phyloP scores from a whole-genome alignment of 2,888 invertebrate species.

The Amblyteles armatorius region DNA sequence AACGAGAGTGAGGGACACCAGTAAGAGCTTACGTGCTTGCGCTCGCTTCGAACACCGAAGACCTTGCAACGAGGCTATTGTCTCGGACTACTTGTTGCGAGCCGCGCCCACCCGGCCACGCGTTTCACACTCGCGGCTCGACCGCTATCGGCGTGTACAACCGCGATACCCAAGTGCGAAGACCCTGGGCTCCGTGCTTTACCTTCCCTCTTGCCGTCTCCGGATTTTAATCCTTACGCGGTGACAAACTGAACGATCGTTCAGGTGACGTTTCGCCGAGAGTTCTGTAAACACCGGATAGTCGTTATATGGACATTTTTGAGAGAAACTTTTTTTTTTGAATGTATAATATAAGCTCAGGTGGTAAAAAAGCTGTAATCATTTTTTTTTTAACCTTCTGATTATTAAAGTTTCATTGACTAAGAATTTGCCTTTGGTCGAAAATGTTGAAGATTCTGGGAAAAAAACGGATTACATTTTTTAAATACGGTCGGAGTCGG shows the following conservation, averaged over 20 bases:
- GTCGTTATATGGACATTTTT: neutral
- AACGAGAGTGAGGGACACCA: constrained; percentile 13
- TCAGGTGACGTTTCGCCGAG: constrained; percentile 15
- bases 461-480: too few relatives aligned
- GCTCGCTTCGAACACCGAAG: constrained; percentile 67
- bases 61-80: constrained; percentile 66
- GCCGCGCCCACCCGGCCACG: constrained; percentile 70
- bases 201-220: neutral
- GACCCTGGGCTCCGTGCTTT: neutral
- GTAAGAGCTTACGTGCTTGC: constrained; percentile 54
- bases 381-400: too few relatives aligned
- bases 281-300: neutral
- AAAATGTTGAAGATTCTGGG: too few relatives aligned
- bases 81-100: constrained; percentile 74
- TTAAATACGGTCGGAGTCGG: too few relatives aligned
- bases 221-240: constrained; percentile 48
- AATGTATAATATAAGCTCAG: too few relatives aligned
- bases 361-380: too few relatives aligned
- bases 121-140: constrained; percentile 43
- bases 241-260: constrained; percentile 44
- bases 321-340: neutral
- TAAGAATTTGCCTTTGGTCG: too few relatives aligned
- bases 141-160: constrained; percentile 43
- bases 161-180: constrained; percentile 16
- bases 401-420: too few relatives aligned